phyloP scores from a whole-genome alignment of 2,113 vertebrate genomes.

The Reinhardtius hippoglossoides region DNA sequence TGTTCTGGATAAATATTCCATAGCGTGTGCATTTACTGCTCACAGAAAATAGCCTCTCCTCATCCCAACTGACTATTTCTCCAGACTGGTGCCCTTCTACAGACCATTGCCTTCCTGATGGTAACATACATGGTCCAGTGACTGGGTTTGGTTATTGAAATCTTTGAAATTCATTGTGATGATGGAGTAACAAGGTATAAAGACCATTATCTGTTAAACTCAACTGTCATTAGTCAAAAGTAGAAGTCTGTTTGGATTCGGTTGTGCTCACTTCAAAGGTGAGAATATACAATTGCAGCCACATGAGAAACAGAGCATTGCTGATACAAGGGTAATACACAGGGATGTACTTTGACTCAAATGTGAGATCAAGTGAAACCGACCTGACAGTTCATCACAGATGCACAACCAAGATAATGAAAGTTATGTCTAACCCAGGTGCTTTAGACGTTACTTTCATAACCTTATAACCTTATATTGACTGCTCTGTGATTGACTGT shows the following conservation, averaged over 20 bases:
- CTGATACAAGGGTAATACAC: no score
- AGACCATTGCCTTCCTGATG: not conserved
- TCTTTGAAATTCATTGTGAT: not conserved
- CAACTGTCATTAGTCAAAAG: no score
- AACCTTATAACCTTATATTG: no score
- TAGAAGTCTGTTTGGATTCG: no score
- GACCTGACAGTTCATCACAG: not conserved
- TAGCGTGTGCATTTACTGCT: constrained; percentile 1
- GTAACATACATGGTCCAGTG: not conserved
- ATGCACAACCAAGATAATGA: not conserved
- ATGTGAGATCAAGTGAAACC: no score
- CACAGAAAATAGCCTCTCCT: not conserved
- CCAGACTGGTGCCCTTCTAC: not conserved
- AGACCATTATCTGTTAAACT: no score
- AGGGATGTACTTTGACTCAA: no score
- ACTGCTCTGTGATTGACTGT: no score
- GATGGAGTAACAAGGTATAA: not conserved
- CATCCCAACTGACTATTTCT: not conserved
- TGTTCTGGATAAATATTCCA: constrained; percentile 7
- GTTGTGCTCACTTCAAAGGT: no score
- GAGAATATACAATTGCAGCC: no score
- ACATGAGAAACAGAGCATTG: no score
- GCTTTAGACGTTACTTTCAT: no score
- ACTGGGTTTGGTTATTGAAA: not conserved
- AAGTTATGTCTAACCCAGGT: not conserved